Conservation (phyloP, 1,140 invertebrate genomes). For the Heliconius eleuchia region DNA sequence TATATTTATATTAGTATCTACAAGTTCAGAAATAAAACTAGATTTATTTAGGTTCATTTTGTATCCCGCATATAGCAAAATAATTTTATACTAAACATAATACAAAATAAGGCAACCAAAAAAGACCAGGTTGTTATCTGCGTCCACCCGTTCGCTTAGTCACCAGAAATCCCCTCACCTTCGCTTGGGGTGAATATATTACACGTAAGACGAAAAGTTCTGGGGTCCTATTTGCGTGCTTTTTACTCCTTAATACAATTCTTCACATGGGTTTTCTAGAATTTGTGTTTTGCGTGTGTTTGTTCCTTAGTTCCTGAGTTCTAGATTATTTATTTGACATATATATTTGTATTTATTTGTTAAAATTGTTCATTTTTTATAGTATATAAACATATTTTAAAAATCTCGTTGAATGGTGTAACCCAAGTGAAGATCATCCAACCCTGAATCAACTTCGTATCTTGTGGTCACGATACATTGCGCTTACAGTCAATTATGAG, state of each 20-base stretch:
- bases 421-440: too few relatives aligned
- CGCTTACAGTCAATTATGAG: too few relatives aligned
- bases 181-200: constrained; percentile 32
- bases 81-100: neutral
- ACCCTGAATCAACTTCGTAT: too few relatives aligned
- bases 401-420: too few relatives aligned
- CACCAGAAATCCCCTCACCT: constrained; percentile 31
- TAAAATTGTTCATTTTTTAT: neutral
- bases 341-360: neutral
- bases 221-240: constrained; percentile 18
- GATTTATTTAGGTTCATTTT: too few relatives aligned
- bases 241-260: neutral
- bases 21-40: too few relatives aligned
- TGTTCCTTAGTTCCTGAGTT: neutral
- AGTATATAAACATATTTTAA: too few relatives aligned
- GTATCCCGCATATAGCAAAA: neutral
- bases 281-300: constrained; percentile 13
- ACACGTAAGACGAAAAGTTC: constrained; percentile 29
- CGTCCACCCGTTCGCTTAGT: constrained; percentile 27
- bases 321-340: neutral
- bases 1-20: too few relatives aligned
- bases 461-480: too few relatives aligned
- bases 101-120: neutral
- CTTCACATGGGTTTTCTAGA: neutral
- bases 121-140: neutral